phyloP scores from a whole-genome alignment of 2,797 vertebrate genomes.

The Odontamblyopus lacepedii region DNA sequence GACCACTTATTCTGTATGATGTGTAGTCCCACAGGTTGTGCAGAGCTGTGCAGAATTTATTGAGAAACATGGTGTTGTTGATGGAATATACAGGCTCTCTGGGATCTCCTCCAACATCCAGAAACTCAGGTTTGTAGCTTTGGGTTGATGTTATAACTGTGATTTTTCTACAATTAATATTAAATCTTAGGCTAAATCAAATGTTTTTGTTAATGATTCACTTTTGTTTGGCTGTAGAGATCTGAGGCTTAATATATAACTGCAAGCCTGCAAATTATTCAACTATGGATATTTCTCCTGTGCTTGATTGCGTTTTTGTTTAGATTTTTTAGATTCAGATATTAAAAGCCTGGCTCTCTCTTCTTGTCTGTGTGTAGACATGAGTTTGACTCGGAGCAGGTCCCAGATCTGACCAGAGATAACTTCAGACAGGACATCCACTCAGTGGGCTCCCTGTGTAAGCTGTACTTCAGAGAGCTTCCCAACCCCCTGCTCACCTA shows the following conservation, averaged over 20 bases:
- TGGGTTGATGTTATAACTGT: not conserved
- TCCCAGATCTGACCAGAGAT: slow-evolving; percentile 95
- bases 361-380: slow-evolving; percentile 75
- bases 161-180: too few species aligned
- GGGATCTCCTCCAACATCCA: slow-evolving; percentile 98
- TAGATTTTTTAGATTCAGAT: not conserved
- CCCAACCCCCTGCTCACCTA: slow-evolving; percentile 98
- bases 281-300: too few species aligned
- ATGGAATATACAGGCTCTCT: slow-evolving; percentile 97
- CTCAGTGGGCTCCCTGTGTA: slow-evolving; percentile 96
- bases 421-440: slow-evolving; percentile 96
- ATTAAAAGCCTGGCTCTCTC: not conserved
- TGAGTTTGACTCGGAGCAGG: slow-evolving; percentile 97
- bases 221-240: not conserved
- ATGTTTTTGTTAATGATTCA: not conserved
- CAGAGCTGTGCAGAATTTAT: slow-evolving; percentile 96
- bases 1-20: slow-evolving; percentile 11
- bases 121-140: slow-evolving; percentile 86
- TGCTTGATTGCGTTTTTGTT: not conserved
- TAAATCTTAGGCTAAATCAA: not conserved
- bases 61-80: slow-evolving; percentile 93
- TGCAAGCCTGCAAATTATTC: not conserved
- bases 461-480: slow-evolving; percentile 97
- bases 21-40: slow-evolving; percentile 93
- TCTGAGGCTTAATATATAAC: not conserved